phyloP scores from a whole-genome alignment of 1,140 invertebrate species.

The Drosophila paulistorum region DNA sequence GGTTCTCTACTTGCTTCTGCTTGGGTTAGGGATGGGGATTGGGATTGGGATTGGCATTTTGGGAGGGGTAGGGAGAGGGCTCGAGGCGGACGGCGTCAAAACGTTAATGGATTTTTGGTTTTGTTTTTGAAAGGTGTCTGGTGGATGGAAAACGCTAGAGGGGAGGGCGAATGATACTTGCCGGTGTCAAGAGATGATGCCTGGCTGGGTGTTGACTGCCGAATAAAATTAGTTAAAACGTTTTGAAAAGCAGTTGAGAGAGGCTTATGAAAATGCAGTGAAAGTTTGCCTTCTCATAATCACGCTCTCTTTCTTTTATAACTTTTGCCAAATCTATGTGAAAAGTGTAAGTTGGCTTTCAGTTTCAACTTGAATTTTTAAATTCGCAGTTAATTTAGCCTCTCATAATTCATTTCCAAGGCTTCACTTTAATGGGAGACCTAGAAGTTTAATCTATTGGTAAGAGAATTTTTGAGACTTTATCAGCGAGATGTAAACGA shows the following conservation, averaged over 20 bases:
- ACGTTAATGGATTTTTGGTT: slow-evolving; percentile 58
- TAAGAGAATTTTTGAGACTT: too few relatives aligned
- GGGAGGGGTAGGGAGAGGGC: background rate
- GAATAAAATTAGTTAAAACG: slow-evolving; percentile 4
- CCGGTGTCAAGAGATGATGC: background rate
- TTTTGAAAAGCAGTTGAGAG: slow-evolving; percentile 10
- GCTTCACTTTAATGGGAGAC: too few relatives aligned
- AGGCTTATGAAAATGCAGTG: slow-evolving; percentile 5
- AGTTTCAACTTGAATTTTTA: background rate
- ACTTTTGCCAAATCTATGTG: background rate
- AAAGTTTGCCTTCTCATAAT: background rate
- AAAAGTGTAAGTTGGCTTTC: background rate
- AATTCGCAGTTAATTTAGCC: too few relatives aligned
- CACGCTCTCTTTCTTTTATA: background rate
- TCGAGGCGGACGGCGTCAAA: slow-evolving; percentile 32
- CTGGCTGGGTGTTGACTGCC: background rate
- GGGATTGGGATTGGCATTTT: too few relatives aligned
- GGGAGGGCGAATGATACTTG: too few relatives aligned
- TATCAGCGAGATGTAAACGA: too few relatives aligned
- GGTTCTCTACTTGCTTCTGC: background rate
- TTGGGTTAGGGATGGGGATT: too few relatives aligned
- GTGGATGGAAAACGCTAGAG: background rate
- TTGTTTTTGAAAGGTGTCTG: slow-evolving; percentile 54
- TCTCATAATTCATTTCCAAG: too few relatives aligned
- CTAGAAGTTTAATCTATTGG: too few relatives aligned